phyloP scores from a whole-genome alignment of 1,140 invertebrate species.

The Drosophila tropicalis region DNA sequence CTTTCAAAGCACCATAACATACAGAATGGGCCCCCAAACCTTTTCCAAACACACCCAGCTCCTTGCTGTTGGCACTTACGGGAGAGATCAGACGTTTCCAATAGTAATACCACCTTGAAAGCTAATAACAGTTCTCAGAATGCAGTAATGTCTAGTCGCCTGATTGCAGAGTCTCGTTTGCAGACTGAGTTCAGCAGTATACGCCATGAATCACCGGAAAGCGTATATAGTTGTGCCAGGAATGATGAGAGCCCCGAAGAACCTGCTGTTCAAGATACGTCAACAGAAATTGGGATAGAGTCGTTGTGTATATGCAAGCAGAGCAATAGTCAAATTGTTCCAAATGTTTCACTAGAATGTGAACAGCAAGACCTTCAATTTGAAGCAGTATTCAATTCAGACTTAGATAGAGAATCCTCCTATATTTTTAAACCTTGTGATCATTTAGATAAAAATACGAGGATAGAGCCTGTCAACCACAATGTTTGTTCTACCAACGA shows the following conservation, averaged over 20 bases:
- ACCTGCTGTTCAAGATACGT: neutral
- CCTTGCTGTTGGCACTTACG: slow-evolving; percentile 20
- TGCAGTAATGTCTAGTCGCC: neutral
- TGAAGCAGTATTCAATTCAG: neutral
- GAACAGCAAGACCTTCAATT: neutral
- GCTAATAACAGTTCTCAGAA: neutral
- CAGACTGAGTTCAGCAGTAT: neutral
- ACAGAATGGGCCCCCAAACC: neutral
- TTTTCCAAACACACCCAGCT: slow-evolving; percentile 13
- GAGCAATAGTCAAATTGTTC: neutral
- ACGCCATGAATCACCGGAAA: neutral
- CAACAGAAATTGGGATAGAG: neutral
- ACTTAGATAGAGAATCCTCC: neutral
- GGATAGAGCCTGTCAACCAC: neutral
- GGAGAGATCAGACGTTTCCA: neutral
- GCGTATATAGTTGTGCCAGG: neutral
- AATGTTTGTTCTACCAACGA: neutral
- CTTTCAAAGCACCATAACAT: neutral
- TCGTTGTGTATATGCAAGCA: neutral
- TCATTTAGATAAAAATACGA: neutral
- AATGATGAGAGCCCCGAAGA: neutral
- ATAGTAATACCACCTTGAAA: slow-evolving; percentile 2
- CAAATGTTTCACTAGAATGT: neutral
- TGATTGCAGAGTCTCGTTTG: neutral
- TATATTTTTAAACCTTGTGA: neutral